Evolutionary conservation across 1,140 invertebrate genomes (phyloP), one percentile per base, ranked within the genome.

Genomic region (Globodera ellingtonae): DNA sequence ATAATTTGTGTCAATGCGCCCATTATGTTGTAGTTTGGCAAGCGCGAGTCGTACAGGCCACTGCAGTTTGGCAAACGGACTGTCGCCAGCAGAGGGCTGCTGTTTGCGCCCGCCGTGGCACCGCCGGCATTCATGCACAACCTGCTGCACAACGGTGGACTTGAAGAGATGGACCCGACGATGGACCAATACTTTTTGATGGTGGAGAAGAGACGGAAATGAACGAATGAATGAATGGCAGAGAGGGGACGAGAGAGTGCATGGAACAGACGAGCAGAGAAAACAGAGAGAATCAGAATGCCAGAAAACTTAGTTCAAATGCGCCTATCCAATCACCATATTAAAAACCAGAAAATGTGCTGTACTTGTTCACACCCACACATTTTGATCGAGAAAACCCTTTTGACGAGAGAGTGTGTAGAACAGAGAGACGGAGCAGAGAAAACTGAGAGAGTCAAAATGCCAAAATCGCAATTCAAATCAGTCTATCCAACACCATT

Each of bases 61-160:
- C 35, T 77, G 69, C 75, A 77, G 21, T 77, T 77, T 47, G 75
- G 75, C n/a, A 77, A 77, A 69, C 24, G 62, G 18, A 69, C 48
- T 3, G 46, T 67, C 24, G n/a, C 7, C 50, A 59, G 5, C 21
- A 59, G 47, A 46, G 18, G 75, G 48, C 56, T 35, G 48, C 56
- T 35, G 67, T 70, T 35, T 18, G 67, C 4, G 24, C 35, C 24
- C 15, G 67, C 24, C 35, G 67, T 44, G 67, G 35, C 67, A 70
- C 35, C 67, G 56, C 52, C 52, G 4, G 56, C 56, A 62, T 15
- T 21, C 6, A 9, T 47, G 67, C 66, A 69, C 66, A 44, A 24
- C 35, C 5, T 70, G 59, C 59, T 65, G 35, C 67, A 47, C 24
- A 47, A 47, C 67, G 67, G 67, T 13, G 67, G 67, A 18, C 67